A percentile compares a stretch with the other conserved stretches of the same genome.
phyloP scores from a whole-genome alignment of 1,140 invertebrate genomes.

The Teleopsis dalmanni region DNA sequence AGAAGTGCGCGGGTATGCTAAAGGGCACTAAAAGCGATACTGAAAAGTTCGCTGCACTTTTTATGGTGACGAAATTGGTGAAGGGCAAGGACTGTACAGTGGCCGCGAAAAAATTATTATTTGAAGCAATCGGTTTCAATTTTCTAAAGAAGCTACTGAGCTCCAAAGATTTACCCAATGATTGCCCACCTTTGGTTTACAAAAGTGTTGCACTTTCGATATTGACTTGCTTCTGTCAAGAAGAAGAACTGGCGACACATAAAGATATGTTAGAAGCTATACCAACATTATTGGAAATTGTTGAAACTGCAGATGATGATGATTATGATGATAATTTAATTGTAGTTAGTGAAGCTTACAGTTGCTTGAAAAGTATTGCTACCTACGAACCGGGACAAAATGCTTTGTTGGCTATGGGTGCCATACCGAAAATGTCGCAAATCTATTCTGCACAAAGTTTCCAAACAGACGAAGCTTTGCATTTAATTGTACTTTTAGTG shows the following conservation, averaged over 20 bases:
- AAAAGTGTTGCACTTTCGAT: slow-evolving; percentile 83
- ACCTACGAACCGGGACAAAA: slow-evolving; percentile 64
- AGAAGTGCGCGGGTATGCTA: slow-evolving; percentile 71
- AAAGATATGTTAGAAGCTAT: slow-evolving; percentile 73
- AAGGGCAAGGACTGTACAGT: slow-evolving; percentile 69
- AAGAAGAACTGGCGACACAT: slow-evolving; percentile 68
- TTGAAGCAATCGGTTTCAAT: slow-evolving; percentile 79
- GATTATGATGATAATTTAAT: slow-evolving; percentile 78
- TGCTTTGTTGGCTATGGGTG: slow-evolving; percentile 65
- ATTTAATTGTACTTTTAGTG: slow-evolving; percentile 65
- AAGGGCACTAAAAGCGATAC: slow-evolving; percentile 73
- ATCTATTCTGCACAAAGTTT: slow-evolving; percentile 79
- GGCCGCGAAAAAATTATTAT: slow-evolving; percentile 65
- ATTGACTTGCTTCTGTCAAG: slow-evolving; percentile 71
- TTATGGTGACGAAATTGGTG: slow-evolving; percentile 82
- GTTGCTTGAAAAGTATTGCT: slow-evolving; percentile 72
- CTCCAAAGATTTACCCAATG: slow-evolving; percentile 64
- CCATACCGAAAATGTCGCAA: slow-evolving; percentile 71
- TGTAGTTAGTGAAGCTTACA: slow-evolving; percentile 80
- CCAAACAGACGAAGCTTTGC: slow-evolving; percentile 76
- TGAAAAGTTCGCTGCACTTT: slow-evolving; percentile 83
- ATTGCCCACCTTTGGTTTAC: slow-evolving; percentile 78
- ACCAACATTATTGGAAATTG: slow-evolving; percentile 72
- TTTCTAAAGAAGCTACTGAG: slow-evolving; percentile 75
- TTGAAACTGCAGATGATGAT: slow-evolving; percentile 68